Base-by-base conservation (phyloP, 2,113 vertebrate genomes). In the Xyrauchen texanus region DNA sequence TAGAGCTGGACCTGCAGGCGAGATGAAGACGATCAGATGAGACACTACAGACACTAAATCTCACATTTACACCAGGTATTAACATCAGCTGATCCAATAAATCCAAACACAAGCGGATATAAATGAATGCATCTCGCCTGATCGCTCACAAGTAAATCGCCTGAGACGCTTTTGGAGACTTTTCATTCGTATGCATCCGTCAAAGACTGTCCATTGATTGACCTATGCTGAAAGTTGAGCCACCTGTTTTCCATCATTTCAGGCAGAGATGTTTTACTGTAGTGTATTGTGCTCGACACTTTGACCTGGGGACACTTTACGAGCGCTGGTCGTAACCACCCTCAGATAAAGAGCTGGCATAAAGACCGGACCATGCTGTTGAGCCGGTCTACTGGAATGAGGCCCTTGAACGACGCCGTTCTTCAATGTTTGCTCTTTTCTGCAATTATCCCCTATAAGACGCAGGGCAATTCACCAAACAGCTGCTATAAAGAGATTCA, bases 1-100 rank as follows among this genome's bases (percentile, higher is more conserved):
- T 98, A 99, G 66, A 97, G 88, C 91, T 99, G 97, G 61, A 99
- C 94, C 98, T 99, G 89, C 15, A 52, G 66, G 53, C 15, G 12
- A 75, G n/a, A 77, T 4, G 51, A 9, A 75, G 51, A 68, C 57
- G 63, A 69, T 70, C 8, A 44, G 60, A 44, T 73, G 49, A 81
- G 1, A 34, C 21, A 34, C 21, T 34, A 34, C 21, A 34, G n/a
- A n/a, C n/a, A n/a, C n/a, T n/a, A n/a, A n/a, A n/a, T 34, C 1
- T 34, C 21, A 34, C 21, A 34, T 34, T 34, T 34, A 34, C 21
- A 34, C 21, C 21, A 1, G 21, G 21, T 34, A 34, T 34, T 34
- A 34, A 34, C 21, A 34, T 34, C 21, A 34, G 21, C 21, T 34
- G 21, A 34, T 34, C 21, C 21, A 3, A 34, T 34, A 34, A 1